These are phyloP conservation scores for Protobothrops mucrosquamatus DNA, from an alignment of 2,113 vertebrate species.

Conservation along the genomic window DNA sequence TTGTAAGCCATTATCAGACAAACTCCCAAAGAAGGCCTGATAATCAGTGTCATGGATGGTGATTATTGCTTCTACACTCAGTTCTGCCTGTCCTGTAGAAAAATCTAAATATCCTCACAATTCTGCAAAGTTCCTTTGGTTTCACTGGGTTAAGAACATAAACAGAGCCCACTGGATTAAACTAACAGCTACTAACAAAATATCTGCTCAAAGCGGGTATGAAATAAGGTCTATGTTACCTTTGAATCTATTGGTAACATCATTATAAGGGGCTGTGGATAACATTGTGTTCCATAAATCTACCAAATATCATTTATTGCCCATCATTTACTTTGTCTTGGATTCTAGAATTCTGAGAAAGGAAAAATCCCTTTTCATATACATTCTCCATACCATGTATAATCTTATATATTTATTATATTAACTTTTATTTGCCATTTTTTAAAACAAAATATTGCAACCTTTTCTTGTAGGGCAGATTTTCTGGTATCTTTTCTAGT, in stretches of 20 bases:
- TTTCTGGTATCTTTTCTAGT: background rate
- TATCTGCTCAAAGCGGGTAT: background rate
- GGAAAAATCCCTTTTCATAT: background rate
- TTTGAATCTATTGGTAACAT: background rate
- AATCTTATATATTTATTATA: background rate
- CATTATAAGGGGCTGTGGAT: background rate
- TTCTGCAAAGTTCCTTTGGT: background rate
- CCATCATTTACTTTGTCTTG: background rate
- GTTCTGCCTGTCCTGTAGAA: background rate
- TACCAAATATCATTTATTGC: background rate
- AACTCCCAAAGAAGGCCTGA: background rate
- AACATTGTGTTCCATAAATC: background rate
- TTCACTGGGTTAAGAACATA: background rate
- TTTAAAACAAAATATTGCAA: background rate
- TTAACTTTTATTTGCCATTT: background rate
- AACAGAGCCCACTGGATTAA: background rate
- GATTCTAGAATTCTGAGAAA: background rate
- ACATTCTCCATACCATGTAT: background rate
- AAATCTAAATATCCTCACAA: background rate
- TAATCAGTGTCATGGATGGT: background rate
- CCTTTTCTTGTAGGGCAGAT: background rate
- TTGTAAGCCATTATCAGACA: background rate
- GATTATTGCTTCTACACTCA: background rate
- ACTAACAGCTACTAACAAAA: background rate
- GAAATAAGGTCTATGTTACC: background rate